phyloP scores from a whole-genome alignment of 2,797 vertebrate species.

The Lithobates sylvaticus region DNA sequence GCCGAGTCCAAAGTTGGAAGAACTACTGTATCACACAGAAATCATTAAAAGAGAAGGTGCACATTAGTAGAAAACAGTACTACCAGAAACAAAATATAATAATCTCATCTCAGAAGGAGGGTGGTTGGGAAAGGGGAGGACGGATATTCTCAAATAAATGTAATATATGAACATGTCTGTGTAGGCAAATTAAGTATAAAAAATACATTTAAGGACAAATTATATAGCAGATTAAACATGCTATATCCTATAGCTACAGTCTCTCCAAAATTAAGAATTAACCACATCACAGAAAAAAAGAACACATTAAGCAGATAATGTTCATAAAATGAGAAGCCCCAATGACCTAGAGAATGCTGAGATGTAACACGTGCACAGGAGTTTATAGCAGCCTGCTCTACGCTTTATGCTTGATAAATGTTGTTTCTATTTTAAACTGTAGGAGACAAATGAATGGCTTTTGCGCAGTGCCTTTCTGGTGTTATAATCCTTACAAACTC shows the following conservation, averaged over 20 bases:
- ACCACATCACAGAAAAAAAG: background rate
- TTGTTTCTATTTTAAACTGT: slow-evolving; percentile 4
- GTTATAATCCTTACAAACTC: background rate
- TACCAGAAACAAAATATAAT: too few species aligned
- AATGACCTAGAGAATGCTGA: background rate
- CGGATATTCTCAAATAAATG: too few species aligned
- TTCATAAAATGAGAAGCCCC: background rate
- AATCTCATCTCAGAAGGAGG: too few species aligned
- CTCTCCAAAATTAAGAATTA: background rate
- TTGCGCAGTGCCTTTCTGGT: background rate
- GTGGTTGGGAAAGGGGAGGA: too few species aligned
- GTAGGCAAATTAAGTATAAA: background rate
- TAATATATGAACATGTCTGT: too few species aligned
- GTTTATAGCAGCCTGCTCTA: background rate
- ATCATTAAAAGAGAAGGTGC: too few species aligned
- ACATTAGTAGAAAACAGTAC: too few species aligned
- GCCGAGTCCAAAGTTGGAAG: too few species aligned
- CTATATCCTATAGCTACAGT: background rate
- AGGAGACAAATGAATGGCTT: background rate
- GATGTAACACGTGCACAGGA: background rate
- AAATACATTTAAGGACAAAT: too few species aligned
- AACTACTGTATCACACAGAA: too few species aligned
- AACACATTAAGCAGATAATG: background rate
- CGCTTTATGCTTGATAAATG: background rate
- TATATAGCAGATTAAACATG: background rate